phyloP scores from a whole-genome alignment of 2,888 invertebrate genomes.

The Pseudococcus jackbeardsleyi region DNA sequence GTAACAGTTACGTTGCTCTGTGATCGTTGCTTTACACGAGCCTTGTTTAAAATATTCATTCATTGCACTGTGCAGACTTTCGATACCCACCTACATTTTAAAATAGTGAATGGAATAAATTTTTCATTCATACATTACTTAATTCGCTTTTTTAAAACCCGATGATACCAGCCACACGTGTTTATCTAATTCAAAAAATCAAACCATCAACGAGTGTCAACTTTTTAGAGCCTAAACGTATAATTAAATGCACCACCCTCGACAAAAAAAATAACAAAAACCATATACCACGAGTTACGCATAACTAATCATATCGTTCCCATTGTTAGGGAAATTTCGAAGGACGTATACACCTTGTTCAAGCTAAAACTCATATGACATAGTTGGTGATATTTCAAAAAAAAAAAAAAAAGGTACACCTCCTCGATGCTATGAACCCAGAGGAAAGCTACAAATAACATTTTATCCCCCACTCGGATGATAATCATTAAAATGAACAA shows the following conservation, averaged over 20 bases:
- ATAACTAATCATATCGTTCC: slow-evolving; percentile 27
- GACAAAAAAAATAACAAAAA: neutral
- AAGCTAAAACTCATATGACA: neutral
- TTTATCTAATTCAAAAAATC: slow-evolving; percentile 14
- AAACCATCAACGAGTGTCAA: neutral
- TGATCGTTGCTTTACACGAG: neutral
- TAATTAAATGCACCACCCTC: slow-evolving; percentile 41
- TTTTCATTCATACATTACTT: neutral
- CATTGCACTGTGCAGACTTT: neutral
- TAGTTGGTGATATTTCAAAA: neutral
- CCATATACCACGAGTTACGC: neutral
- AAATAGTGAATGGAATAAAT: neutral
- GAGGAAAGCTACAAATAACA: neutral
- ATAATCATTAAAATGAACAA: slow-evolving; percentile 17
- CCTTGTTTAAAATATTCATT: slow-evolving; percentile 8
- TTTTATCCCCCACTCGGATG: neutral
- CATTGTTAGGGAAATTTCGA: neutral
- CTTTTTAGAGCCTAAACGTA: neutral
- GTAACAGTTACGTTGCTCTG: slow-evolving; percentile 11
- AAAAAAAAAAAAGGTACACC: slow-evolving; percentile 27
- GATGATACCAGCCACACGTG: neutral
- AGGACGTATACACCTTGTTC: slow-evolving; percentile 7
- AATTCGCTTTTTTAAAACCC: neutral
- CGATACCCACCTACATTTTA: neutral
- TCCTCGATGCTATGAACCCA: neutral